These are phyloP conservation scores for Podilymbus podiceps DNA, from an alignment of 2,113 vertebrate species.

Conservation along the genomic window DNA sequence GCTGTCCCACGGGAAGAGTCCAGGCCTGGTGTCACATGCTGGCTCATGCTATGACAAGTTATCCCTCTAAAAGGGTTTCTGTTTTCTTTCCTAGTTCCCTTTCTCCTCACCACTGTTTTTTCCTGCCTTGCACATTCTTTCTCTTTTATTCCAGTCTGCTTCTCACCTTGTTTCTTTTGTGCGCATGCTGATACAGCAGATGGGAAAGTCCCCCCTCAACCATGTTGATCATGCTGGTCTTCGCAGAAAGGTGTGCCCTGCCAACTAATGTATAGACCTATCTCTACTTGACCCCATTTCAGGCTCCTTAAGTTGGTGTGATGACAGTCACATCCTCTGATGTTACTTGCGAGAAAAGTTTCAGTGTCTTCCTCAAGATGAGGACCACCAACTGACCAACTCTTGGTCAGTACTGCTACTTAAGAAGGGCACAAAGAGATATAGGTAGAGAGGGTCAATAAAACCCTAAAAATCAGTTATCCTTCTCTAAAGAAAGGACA, in stretches of 20 bases:
- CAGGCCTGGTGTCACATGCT: background rate
- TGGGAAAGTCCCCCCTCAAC: background rate
- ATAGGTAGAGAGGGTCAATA: accelerated
- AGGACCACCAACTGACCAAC: background rate
- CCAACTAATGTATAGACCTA: background rate
- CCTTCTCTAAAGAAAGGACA: background rate
- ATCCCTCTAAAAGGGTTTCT: background rate
- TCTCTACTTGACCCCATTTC: background rate
- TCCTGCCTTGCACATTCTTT: background rate
- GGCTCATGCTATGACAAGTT: background rate
- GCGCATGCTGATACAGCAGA: background rate
- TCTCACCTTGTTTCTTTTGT: background rate
- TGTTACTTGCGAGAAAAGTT: background rate
- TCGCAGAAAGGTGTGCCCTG: background rate
- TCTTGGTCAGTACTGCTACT: background rate
- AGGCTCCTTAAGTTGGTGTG: background rate
- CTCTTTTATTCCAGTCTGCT: background rate
- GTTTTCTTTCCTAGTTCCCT: background rate
- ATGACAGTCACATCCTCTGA: background rate
- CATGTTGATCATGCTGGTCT: background rate
- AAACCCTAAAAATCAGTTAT: background rate
- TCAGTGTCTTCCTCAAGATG: background rate
- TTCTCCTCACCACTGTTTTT: background rate
- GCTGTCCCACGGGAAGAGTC: background rate
- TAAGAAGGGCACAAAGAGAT: background rate